These are phyloP conservation scores for Taeniopygia guttata DNA, from an alignment of 2,797 vertebrate genomes.

Conservation along the genomic window DNA sequence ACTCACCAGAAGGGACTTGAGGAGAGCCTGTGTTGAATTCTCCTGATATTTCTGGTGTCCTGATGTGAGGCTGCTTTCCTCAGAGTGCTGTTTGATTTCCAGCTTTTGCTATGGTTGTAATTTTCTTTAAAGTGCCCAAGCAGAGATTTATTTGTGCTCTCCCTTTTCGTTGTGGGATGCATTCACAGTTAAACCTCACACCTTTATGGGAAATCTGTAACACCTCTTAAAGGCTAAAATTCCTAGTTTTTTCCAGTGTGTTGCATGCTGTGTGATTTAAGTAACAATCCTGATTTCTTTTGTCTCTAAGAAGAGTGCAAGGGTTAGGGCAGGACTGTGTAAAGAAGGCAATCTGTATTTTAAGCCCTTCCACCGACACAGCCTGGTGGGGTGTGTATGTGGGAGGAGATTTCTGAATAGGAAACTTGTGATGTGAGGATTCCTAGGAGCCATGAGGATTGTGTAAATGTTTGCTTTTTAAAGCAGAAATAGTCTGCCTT, in stretches of 20 bases:
- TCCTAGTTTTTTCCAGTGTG: background rate
- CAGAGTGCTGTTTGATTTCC: background rate
- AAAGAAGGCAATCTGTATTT: background rate
- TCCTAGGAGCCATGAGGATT: background rate
- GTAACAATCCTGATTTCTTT: background rate
- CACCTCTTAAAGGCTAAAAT: background rate
- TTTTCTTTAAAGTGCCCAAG: background rate
- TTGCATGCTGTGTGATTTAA: background rate
- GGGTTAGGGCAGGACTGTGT: background rate
- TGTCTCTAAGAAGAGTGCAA: background rate
- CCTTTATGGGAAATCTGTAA: fast-evolving
- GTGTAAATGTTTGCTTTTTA: constrained; percentile 16
- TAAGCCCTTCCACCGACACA: background rate
- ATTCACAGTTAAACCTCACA: background rate
- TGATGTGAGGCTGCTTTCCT: background rate
- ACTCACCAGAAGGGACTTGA: background rate
- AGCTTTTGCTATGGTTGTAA: background rate
- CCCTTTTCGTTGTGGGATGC: background rate
- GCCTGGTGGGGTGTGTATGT: background rate
- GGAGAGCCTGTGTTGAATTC: background rate
- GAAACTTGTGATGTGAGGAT: background rate
- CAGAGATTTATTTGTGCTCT: background rate
- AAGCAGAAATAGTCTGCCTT: background rate
- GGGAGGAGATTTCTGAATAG: constrained; percentile 24
- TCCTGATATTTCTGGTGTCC: background rate